phyloP scores from a whole-genome alignment of 1,140 invertebrate genomes.

The Radopholus similis region DNA sequence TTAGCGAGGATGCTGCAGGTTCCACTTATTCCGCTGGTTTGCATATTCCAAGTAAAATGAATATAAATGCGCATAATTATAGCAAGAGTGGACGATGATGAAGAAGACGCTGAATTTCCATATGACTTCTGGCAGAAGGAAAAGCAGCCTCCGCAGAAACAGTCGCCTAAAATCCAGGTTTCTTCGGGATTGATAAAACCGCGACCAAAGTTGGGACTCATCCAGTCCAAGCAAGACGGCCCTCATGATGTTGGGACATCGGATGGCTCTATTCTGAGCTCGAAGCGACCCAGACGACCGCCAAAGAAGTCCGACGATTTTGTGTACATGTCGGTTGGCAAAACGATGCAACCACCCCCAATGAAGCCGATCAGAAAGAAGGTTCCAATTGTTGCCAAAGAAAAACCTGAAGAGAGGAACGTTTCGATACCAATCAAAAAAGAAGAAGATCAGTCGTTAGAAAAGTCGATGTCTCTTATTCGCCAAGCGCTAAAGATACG shows the following conservation, averaged over 20 bases:
- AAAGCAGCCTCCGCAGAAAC: not conserved
- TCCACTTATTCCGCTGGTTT: no score
- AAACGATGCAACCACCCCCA: not conserved
- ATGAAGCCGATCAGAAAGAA: not conserved
- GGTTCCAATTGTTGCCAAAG: not conserved
- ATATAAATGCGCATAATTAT: not conserved
- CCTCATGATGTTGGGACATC: not conserved
- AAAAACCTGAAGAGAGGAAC: not conserved
- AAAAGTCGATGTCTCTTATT: no score
- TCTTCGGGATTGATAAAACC: not conserved
- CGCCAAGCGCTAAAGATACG: no score
- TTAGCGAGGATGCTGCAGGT: no score
- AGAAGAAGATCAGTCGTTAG: no score
- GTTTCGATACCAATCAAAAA: no score
- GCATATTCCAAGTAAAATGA: not conserved
- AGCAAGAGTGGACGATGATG: not conserved
- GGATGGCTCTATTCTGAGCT: not conserved
- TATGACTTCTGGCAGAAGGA: not conserved
- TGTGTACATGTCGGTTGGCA: not conserved
- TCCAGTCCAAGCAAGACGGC: not conserved
- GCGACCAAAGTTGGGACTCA: not conserved
- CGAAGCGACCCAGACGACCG: slow-evolving; percentile 1
- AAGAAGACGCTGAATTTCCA: not conserved
- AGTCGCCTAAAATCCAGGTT: not conserved
- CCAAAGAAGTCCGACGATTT: not conserved